Percentiles rank a stretch among this genome's conserved stretches.
phyloP scores from a whole-genome alignment of 2,888 invertebrate species.

The Girardia tigrina region DNA sequence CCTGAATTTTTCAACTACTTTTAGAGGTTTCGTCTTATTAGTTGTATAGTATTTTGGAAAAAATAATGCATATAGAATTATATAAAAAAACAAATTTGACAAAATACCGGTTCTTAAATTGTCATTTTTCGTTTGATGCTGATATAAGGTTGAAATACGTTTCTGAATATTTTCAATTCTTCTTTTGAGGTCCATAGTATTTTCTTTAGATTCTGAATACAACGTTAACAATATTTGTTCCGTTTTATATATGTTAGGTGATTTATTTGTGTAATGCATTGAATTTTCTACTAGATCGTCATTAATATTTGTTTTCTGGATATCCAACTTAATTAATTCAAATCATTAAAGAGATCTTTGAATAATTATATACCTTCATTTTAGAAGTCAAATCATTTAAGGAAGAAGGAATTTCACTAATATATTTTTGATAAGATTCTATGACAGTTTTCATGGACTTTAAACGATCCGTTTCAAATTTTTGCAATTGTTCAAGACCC shows the following conservation, averaged over 20 bases:
- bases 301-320: background rate
- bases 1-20: no score
- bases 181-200: background rate
- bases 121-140: background rate
- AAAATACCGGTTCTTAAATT: background rate
- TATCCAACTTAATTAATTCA: background rate
- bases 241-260: background rate
- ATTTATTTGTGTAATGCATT: background rate
- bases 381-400: background rate
- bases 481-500: background rate
- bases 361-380: background rate
- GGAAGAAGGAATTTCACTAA: background rate
- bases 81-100: background rate
- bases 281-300: background rate
- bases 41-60: background rate
- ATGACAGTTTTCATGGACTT: background rate
- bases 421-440: background rate
- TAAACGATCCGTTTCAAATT: slow-evolving; percentile 13
- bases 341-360: no score
- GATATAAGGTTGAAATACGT: background rate
- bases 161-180: background rate
- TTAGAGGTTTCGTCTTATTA: no score
- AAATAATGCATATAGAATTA: background rate
- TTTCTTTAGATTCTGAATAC: background rate
- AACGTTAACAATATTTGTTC: background rate